A percentile compares a stretch with the other conserved stretches of the same genome.
phyloP scores from a whole-genome alignment of 2,113 vertebrate species.

The Rattus rattus region DNA sequence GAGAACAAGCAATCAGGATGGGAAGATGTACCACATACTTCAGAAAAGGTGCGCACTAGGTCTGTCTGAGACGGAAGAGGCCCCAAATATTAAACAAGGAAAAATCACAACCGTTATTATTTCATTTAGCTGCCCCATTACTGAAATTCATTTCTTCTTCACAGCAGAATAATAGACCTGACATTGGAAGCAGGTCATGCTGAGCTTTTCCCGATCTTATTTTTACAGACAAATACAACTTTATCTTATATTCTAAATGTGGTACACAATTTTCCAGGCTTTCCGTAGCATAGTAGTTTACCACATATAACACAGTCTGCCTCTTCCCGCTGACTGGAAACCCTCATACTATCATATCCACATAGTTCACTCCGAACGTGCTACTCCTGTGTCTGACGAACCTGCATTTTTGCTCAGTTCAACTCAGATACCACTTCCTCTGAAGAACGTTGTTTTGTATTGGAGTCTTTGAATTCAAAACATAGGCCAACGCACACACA shows the following conservation, averaged over 20 bases:
- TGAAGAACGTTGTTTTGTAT: neutral
- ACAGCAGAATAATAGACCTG: neutral
- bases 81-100: neutral
- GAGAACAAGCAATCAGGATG: neutral
- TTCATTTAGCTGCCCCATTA: neutral
- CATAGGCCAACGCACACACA: neutral
- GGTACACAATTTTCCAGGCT: neutral
- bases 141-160: neutral
- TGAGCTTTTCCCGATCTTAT: neutral
- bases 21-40: accelerated
- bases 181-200: neutral
- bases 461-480: neutral
- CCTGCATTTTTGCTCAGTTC: neutral
- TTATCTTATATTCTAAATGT: neutral
- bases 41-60: neutral
- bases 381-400: neutral
- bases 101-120: neutral
- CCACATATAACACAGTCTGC: neutral
- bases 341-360: neutral
- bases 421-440: neutral
- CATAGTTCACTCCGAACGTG: accelerated
- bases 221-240: neutral
- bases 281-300: neutral
- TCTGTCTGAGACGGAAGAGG: neutral
- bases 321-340: neutral